Evolutionary conservation across 1,140 invertebrate genomes (phyloP).

Genomic region (Heliconius hewitsoni): DNA sequence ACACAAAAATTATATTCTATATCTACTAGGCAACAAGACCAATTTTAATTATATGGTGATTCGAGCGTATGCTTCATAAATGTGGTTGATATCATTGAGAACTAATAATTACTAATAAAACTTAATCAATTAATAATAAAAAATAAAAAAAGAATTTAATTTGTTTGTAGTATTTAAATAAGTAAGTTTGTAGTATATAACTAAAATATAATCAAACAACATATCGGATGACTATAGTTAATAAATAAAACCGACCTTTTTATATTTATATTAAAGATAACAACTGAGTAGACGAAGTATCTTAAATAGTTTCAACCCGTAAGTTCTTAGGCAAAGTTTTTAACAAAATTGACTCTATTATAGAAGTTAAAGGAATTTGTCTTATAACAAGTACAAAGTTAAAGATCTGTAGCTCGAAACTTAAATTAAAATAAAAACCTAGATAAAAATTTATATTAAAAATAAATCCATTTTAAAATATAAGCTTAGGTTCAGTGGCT

Average conservation of each 20-base stretch:
- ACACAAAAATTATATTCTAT: too few species aligned
- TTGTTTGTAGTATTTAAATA: too few species aligned
- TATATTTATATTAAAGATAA: background rate
- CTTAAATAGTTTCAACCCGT: background rate
- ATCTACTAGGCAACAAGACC: too few species aligned
- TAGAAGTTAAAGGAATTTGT: slow-evolving; percentile 5
- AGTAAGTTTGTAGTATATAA: too few species aligned
- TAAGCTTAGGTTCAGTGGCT: too few species aligned
- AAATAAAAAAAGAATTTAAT: too few species aligned
- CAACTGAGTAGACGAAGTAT: background rate
- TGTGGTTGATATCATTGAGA: too few species aligned
- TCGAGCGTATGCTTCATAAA: too few species aligned
- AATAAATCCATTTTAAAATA: background rate
- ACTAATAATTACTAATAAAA: too few species aligned
- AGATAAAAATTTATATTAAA: background rate
- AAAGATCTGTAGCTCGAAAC: background rate
- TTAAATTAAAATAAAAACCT: background rate
- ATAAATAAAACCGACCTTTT: too few species aligned
- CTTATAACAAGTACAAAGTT: slow-evolving; percentile 2
- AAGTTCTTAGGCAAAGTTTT: slow-evolving; percentile 6
- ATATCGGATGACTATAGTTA: background rate
- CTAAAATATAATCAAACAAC: background rate
- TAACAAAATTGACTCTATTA: slow-evolving; percentile 4
- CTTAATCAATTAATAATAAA: too few species aligned
- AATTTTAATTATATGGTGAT: too few species aligned